Evolutionary conservation across 2,113 vertebrate species (phyloP).

Genomic region (Galbula dea): DNA sequence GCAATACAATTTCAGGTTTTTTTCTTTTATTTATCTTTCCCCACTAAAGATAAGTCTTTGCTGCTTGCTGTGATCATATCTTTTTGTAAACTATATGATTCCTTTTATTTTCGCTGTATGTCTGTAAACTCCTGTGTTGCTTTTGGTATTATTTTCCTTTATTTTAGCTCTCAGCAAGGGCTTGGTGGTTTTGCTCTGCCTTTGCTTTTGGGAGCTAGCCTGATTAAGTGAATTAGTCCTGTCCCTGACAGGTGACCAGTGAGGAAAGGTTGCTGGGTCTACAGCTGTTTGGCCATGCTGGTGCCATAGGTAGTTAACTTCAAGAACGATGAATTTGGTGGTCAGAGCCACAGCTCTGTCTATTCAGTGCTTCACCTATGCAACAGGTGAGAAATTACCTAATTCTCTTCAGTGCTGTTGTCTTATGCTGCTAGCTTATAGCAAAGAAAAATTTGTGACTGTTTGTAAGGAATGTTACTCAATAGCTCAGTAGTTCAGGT

Average conservation of each 20-base stretch:
- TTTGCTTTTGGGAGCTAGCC: background rate
- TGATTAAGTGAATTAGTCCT: background rate
- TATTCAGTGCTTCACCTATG: accelerated
- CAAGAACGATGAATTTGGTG: background rate
- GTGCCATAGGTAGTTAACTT: background rate
- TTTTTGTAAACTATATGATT: background rate
- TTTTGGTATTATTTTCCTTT: background rate
- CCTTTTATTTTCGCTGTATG: background rate
- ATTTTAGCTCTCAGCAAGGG: background rate
- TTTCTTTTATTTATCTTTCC: background rate
- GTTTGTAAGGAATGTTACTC: background rate
- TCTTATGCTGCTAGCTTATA: background rate
- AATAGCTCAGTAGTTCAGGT: background rate
- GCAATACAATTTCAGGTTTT: background rate
- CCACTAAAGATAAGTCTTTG: background rate
- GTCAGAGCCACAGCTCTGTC: background rate
- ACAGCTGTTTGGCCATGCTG: background rate
- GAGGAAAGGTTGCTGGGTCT: background rate
- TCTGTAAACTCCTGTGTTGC: background rate
- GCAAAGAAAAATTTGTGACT: background rate
- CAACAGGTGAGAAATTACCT: background rate
- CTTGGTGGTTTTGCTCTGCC: background rate
- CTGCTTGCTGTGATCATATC: background rate
- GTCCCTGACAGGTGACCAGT: background rate
- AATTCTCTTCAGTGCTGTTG: background rate